These are phyloP conservation scores for Dunckerocampus dactyliophorus DNA, from an alignment of 2,113 vertebrate species.

Conservation along the genomic window DNA sequence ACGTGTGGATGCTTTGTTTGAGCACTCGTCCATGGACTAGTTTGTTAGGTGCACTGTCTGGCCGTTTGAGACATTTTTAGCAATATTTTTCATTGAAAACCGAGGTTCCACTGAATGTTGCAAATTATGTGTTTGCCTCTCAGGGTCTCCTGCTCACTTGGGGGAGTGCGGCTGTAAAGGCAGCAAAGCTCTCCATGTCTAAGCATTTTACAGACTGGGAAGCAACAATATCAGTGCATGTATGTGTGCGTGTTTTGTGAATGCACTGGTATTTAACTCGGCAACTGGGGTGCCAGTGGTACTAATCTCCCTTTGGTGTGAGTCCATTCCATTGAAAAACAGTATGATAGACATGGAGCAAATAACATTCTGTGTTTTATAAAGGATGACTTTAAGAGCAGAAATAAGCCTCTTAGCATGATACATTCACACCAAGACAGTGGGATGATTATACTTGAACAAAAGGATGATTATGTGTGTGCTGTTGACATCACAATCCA, in stretches of 20 bases:
- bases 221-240: constrained; percentile 37
- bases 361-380: constrained; percentile 50
- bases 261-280: constrained; percentile 34
- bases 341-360: constrained; percentile 46
- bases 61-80: too few species aligned
- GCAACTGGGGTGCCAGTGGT: constrained; percentile 32
- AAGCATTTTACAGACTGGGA: constrained; percentile 57
- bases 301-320: constrained; percentile 43
- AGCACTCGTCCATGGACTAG: too few species aligned
- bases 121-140: constrained; percentile 15
- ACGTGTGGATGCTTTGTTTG: too few species aligned
- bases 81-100: too few species aligned
- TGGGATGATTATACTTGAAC: constrained; percentile 41
- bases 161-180: constrained; percentile 30
- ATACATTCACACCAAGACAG: constrained; percentile 19
- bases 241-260: constrained; percentile 18
- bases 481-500: constrained; percentile 25
- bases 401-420: constrained; percentile 56
- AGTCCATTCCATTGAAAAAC: constrained; percentile 40
- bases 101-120: neutral
- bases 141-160: constrained; percentile 25
- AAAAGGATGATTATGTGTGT: constrained; percentile 38
- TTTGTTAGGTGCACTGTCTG: too few species aligned
- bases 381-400: constrained; percentile 46
- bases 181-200: constrained; percentile 52